Percentiles rank a stretch among this genome's conserved stretches.
phyloP scores from a whole-genome alignment of 1,140 invertebrate genomes.

The Caenorhabditis inopinata region DNA sequence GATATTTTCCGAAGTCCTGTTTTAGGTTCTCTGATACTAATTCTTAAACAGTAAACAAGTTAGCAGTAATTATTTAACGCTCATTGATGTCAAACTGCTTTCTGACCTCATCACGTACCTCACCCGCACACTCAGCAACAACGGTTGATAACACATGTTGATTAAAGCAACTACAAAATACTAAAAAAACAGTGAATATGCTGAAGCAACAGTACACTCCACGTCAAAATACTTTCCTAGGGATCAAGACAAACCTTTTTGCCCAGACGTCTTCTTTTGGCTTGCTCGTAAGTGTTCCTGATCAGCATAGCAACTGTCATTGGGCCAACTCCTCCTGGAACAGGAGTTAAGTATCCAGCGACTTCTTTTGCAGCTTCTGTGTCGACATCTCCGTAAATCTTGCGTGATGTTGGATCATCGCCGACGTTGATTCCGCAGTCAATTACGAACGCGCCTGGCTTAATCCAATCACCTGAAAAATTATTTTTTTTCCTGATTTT shows the following conservation, averaged over 20 bases:
- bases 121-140: not conserved
- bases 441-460: conserved; percentile 96
- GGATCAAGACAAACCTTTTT: not conserved
- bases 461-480: conserved; percentile 80
- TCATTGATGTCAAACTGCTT: not conserved
- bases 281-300: conserved; percentile 81
- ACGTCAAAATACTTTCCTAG: not conserved
- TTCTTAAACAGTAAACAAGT: too few relatives aligned
- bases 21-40: too few relatives aligned
- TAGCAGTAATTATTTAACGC: too few relatives aligned
- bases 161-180: not conserved
- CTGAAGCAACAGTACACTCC: not conserved
- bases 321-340: conserved; percentile 94
- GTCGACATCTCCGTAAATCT: conserved; percentile 88
- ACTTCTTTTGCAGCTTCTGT: conserved; percentile 76
- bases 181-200: not conserved
- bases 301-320: conserved; percentile 98
- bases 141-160: not conserved
- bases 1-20: too few relatives aligned
- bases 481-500: too few relatives aligned
- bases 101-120: not conserved
- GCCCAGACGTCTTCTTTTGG: conserved; percentile 59
- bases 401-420: conserved; percentile 72
- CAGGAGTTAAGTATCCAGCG: conserved; percentile 88
- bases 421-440: conserved; percentile 97